These are phyloP conservation scores for Hippocampus zosterae DNA, from an alignment of 2,113 vertebrate genomes.

Conservation along the genomic window DNA sequence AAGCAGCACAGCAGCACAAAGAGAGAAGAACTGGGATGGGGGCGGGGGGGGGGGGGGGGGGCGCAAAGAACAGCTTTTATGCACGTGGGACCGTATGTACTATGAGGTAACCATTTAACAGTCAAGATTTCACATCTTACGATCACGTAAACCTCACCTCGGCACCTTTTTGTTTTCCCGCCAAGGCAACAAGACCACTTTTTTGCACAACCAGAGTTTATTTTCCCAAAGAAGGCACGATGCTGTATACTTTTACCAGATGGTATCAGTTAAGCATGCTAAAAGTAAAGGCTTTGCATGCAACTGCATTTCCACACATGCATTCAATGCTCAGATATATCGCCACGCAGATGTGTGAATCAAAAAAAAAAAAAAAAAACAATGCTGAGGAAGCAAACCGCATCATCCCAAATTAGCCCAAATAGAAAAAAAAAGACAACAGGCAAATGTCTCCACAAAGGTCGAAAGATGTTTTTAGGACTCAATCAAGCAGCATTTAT, in stretches of 20 bases:
- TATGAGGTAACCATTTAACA: constrained; percentile 5
- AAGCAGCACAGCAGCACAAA: constrained; percentile 24
- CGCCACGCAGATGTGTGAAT: neutral
- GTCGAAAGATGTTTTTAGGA: no score
- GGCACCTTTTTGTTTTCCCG: constrained; percentile 8
- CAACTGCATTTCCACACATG: constrained; percentile 7
- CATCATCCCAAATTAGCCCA: neutral
- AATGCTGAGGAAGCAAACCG: neutral
- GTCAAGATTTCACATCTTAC: constrained; percentile 13
- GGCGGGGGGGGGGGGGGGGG: neutral
- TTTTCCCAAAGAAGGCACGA: constrained; percentile 9
- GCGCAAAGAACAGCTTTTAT: constrained; percentile 8
- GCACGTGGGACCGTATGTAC: neutral
- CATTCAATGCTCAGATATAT: neutral
- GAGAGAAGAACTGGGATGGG: constrained; percentile 1
- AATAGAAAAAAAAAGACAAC: neutral
- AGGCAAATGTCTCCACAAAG: no score
- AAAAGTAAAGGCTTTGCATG: neutral
- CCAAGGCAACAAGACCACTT: neutral
- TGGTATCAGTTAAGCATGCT: constrained; percentile 6
- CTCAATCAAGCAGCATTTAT: no score
- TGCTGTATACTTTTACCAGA: constrained; percentile 4
- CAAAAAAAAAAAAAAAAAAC: neutral
- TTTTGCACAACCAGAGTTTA: constrained; percentile 1
- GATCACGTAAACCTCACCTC: constrained; percentile 10